Evolutionary conservation across 2,113 vertebrate genomes (phyloP), one percentile per base, ranked within the genome.

Genomic region (Xenopus borealis): DNA sequence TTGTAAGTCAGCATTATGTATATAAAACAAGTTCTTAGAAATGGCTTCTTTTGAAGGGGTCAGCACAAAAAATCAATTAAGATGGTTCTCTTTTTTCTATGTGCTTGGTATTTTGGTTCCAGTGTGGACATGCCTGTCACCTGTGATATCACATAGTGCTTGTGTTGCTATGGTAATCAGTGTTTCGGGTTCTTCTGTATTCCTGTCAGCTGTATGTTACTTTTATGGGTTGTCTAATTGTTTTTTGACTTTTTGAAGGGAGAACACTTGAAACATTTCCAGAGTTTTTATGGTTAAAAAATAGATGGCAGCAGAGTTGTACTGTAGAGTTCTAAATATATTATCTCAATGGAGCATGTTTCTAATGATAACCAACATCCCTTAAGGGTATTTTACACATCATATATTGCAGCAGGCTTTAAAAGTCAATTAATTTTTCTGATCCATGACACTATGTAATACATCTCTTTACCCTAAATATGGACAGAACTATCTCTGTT

Each of bases 1-100:
- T 81, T 84, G 89, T 91, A 86, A 85, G 85, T 83, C 80, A 55
- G 79, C 79, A 81, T 80, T 81, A 70, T 65, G 65, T 12, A 58
- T 12, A 67, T 77, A 78, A 47, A 72, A 69, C 52, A 71, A 59
- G 19, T 69, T 3, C 20, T 27, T 67, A 18, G 18, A 66, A 46
- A 79, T 10, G 61, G n/a, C 65, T 33, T 74, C 0, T 46, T 12
- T 68, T 80, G 50, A 16, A 61, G 23, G 72, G 66, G 23, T n/a
- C 44, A 52, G 58, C 77, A 66, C 23, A 44, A 1, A 0, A 33
- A 73, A 57, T 30, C 23, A 33, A 18, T 1, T 23, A 19, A 20
- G 58, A 0, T 0, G 8, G 17, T 47, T 27, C 17, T 65, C 61
- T n/a, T 0, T 46, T 0, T 1, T 50, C 2, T 62, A 10, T 7